Conservation (phyloP, 2,113 vertebrate species). For the Myiopsitta monachus region DNA sequence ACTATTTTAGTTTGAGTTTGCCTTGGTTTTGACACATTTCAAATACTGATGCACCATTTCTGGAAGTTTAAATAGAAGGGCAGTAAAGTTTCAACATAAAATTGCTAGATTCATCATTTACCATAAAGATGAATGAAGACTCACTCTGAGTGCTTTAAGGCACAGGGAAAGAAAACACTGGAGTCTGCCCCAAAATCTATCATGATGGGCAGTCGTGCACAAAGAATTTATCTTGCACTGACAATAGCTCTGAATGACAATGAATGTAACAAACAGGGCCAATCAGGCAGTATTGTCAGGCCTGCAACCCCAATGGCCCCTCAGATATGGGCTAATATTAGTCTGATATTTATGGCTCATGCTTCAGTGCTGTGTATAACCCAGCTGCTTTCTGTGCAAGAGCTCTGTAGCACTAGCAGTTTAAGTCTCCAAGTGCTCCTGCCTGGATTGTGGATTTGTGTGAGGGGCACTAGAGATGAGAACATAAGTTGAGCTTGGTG, state of each 20-base stretch:
- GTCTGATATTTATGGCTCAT: background rate
- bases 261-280: background rate
- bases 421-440: background rate
- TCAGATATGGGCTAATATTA: background rate
- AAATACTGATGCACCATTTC: background rate
- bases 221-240: background rate
- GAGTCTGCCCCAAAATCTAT: conserved; percentile 1
- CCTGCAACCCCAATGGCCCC: background rate
- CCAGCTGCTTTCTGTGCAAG: background rate
- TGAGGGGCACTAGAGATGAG: background rate
- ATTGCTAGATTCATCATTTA: background rate
- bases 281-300: background rate
- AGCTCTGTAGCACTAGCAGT: background rate
- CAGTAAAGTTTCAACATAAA: background rate
- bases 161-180: background rate
- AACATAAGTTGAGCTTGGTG: accelerated
- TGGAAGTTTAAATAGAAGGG: conserved; percentile 10
- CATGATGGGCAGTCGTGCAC: background rate
- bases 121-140: conserved; percentile 27
- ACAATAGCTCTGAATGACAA: background rate
- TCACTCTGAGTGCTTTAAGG: conserved; percentile 9
- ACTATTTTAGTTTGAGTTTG: background rate
- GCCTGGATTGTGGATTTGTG: background rate
- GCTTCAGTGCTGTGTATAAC: background rate
- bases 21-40: background rate